A percentile compares a stretch with the other conserved stretches of the same genome.
phyloP scores from a whole-genome alignment of 2,888 invertebrate genomes.

The Pollenia griseotomentosa region DNA sequence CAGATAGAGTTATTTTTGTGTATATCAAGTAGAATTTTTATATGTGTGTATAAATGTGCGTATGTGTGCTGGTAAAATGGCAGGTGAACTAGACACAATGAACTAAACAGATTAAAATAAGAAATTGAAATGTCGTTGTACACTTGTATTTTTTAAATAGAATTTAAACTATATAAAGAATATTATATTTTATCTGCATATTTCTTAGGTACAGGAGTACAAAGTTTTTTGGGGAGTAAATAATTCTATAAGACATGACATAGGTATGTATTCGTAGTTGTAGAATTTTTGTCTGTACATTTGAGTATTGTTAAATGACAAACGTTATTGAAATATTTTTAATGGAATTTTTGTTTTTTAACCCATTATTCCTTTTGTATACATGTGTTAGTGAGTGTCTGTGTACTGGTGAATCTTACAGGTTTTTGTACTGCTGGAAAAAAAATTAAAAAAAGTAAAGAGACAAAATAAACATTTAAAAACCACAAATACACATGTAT shows the following conservation, averaged over 20 bases:
- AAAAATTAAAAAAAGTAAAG: slow-evolving; percentile 11
- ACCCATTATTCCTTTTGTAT: slow-evolving; percentile 14
- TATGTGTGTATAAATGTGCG: slow-evolving; percentile 11
- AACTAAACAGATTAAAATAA: slow-evolving; percentile 67
- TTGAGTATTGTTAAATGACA: slow-evolving; percentile 49
- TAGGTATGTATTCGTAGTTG: slow-evolving; percentile 12
- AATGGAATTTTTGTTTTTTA: slow-evolving; percentile 53
- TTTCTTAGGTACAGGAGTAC: not conserved
- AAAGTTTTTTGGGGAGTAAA: slow-evolving; percentile 36
- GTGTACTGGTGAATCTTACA: slow-evolving; percentile 60
- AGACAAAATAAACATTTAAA: slow-evolving; percentile 56
- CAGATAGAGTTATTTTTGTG: slow-evolving; percentile 22
- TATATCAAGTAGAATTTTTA: not conserved
- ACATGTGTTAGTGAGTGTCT: slow-evolving; percentile 16
- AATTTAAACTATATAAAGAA: slow-evolving; percentile 50
- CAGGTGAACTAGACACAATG: slow-evolving; percentile 66
- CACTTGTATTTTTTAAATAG: slow-evolving; percentile 25
- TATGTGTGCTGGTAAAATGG: slow-evolving; percentile 24
- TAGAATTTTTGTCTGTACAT: slow-evolving; percentile 2
- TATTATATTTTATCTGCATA: slow-evolving; percentile 53
- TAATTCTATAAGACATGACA: slow-evolving; percentile 51
- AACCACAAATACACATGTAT: slow-evolving; percentile 49
- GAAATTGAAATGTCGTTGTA: slow-evolving; percentile 67
- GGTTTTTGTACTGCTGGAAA: slow-evolving; percentile 31
- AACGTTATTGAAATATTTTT: slow-evolving; percentile 63